phyloP scores from a whole-genome alignment of 2,797 vertebrate genomes.

The Phrynocephalus forsythii region DNA sequence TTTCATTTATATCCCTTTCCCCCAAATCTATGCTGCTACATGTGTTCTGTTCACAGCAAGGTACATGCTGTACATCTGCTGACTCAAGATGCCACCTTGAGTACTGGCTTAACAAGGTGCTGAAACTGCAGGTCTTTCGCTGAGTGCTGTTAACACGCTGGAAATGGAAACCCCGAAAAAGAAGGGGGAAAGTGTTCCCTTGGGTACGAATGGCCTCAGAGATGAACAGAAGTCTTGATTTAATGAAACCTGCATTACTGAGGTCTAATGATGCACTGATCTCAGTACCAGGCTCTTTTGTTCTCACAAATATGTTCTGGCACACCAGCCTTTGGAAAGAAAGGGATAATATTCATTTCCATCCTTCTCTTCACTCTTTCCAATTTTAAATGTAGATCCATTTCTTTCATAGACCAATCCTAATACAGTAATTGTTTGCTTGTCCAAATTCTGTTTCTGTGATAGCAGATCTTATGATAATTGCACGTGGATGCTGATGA shows the following conservation, averaged over 20 bases:
- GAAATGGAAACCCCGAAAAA: not conserved
- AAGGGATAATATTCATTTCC: not conserved
- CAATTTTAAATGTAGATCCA: not conserved
- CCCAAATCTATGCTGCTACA: not conserved
- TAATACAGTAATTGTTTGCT: not conserved
- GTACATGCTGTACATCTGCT: not conserved
- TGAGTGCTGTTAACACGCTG: not conserved
- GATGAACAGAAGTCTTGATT: not conserved
- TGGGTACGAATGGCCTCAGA: not conserved
- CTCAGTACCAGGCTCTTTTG: not conserved
- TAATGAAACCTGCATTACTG: not conserved
- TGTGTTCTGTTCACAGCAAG: constrained; percentile 24
- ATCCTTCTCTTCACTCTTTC: not conserved
- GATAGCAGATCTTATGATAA: not conserved
- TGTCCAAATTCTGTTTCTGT: not conserved
- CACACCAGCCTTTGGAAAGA: not conserved
- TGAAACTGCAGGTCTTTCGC: not conserved
- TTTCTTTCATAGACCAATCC: not conserved
- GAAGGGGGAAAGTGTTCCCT: not conserved
- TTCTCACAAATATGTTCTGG: not conserved
- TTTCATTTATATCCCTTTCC: constrained; percentile 7
- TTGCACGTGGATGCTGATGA: not conserved
- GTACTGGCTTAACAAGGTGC: constrained; percentile 29
- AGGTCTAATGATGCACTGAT: too few species aligned
- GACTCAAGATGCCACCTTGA: constrained; percentile 15